Evolutionary conservation across 2,797 vertebrate species (phyloP).

Genomic region (Oceanodroma leucorhoa): DNA sequence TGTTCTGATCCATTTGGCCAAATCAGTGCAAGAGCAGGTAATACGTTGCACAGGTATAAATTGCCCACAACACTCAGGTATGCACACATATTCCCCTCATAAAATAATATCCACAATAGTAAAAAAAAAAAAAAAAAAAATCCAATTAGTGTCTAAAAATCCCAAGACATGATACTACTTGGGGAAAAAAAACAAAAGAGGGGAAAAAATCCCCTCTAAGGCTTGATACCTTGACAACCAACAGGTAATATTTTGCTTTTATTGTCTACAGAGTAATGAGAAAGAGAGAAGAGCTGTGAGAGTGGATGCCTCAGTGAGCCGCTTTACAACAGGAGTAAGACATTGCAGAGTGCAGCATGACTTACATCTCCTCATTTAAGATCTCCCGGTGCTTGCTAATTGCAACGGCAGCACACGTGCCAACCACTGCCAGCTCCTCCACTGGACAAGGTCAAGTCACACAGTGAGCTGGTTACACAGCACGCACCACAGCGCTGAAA

Average conservation of each 20-base stretch:
- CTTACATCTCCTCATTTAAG: background rate
- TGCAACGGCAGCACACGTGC: background rate
- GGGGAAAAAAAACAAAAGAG: background rate
- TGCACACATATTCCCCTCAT: constrained; percentile 10
- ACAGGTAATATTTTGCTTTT: constrained; percentile 49
- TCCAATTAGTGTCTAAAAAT: constrained; percentile 51
- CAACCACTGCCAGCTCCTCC: background rate
- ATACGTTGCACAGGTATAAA: background rate
- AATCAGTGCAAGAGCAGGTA: background rate
- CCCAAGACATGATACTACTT: background rate
- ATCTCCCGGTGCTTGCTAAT: background rate
- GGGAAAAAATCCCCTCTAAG: background rate
- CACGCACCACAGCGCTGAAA: background rate
- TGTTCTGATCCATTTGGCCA: background rate
- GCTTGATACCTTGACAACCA: constrained; percentile 54
- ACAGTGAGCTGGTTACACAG: background rate
- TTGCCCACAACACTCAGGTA: background rate
- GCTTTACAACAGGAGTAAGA: background rate
- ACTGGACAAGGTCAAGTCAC: background rate
- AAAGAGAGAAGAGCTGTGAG: background rate
- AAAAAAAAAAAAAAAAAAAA: background rate
- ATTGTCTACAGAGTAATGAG: constrained; percentile 38
- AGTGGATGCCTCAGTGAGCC: background rate
- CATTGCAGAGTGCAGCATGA: background rate
- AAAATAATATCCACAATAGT: background rate